These are phyloP conservation scores for Fratercula arctica DNA, from an alignment of 2,797 vertebrate genomes.

Conservation along the genomic window DNA sequence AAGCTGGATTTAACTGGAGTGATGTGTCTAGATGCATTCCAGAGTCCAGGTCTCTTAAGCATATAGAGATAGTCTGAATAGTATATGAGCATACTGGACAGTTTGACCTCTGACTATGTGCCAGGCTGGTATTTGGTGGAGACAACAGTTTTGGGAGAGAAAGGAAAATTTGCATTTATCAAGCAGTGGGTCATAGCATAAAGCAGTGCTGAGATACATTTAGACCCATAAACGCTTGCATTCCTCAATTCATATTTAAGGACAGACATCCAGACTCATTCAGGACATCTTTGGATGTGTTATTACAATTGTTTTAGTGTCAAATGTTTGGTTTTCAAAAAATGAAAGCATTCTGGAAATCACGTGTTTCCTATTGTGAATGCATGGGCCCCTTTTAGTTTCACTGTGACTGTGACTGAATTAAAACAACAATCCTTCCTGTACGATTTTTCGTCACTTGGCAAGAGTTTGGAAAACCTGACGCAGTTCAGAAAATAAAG, in stretches of 20 bases:
- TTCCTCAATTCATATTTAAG: neutral
- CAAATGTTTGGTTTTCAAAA: neutral
- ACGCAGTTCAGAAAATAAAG: neutral
- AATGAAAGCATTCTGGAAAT: neutral
- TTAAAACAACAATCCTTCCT: neutral
- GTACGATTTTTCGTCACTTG: neutral
- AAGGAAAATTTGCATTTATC: neutral
- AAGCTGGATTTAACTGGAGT: neutral
- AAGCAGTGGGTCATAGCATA: neutral
- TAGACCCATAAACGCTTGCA: neutral
- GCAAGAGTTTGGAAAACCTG: neutral
- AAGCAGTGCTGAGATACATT: neutral
- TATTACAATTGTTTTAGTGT: neutral
- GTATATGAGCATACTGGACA: neutral
- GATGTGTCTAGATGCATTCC: neutral
- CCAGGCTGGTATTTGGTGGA: neutral
- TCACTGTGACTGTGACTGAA: neutral
- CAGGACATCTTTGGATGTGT: neutral
- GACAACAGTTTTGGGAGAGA: neutral
- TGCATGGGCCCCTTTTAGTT: neutral
- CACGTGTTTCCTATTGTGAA: neutral
- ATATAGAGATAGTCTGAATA: neutral
- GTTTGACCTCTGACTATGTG: neutral
- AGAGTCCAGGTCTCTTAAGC: neutral
- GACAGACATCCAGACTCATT: neutral